Base-by-base conservation (phyloP, 2,888 invertebrate genomes). In the Epinotia brunnichana region DNA sequence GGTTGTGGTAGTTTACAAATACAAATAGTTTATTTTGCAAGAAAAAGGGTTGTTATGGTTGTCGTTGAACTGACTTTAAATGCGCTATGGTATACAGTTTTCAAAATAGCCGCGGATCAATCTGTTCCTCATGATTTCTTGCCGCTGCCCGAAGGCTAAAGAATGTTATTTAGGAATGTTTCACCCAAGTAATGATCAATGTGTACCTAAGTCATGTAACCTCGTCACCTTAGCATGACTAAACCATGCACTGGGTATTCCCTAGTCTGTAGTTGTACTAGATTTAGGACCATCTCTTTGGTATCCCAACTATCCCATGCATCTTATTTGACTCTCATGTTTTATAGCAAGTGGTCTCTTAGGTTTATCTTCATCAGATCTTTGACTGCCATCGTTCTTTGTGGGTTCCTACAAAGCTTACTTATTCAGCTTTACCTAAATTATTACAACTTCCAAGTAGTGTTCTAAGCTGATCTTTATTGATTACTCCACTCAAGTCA, bases 51-150 rank as follows among this genome's bases (percentile, higher is more conserved):
- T n/a, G n/a, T n/a, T n/a, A n/a, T n/a, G n/a, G n/a, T 61, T 39
- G 60, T 39, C 10, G 35, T 19, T 29, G 48, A 17, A 35, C 41
- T 69, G 69, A 69, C 69, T 24, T n/a, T 61, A 54, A 61, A 69
- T 48, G 17, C 48, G 68, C 51, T 69, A 21, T 60, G 51, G 35
- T 35, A 60, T 51, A 35, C n/a, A 59, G 51, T 51, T 60, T 69
- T 60, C 51, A 4, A 39, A 56, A 57, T 24, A 67, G 57, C 48
- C 24, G 56, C 41, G 19, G n/a, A n/a, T n/a, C 17, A 53, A 53
- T 19, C 3, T 9, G 9, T 53, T 19, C 19, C 53, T 11, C 9
- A 1, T 17, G 3, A 19, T 53, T 53, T 19, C 19, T 19, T 53
- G 5, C 48, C 48, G 48, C 48, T 48, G n/a, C 48, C 48, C 7